Base-by-base conservation (phyloP, 2,113 vertebrate genomes). In the Nycticebus coucang region DNA sequence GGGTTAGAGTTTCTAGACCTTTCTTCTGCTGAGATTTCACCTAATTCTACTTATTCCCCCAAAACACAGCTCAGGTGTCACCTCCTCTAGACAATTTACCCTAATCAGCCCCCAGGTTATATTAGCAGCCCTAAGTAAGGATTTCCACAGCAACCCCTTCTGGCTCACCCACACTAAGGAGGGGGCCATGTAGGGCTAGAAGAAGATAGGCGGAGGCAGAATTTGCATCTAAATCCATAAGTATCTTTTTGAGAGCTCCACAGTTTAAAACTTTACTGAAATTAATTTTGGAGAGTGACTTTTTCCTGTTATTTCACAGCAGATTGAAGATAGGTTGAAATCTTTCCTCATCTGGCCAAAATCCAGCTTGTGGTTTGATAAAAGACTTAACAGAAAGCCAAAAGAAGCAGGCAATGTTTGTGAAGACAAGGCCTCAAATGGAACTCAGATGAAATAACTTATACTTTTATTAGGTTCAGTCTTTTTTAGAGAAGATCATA, bases 281-380 rank as follows among this genome's bases (percentile, higher is more conserved):
- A 95, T 93, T 93, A 89, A 86, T 95, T 97, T 97, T 95, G 82
- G 83, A 95, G 87, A 93, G 79, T 71, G 62, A 12, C 1, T 50
- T 88, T 96, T 95, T 80, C 84, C 89, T 94, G 77, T 97, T 97
- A 93, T 89, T 96, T 89, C 37, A 84, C 78, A 96, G 81, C 68
- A 78, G n/a, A 95, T 77, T 87, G 45, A 30, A 94, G 72, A 96
- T 64, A 88, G 66, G 91, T 53, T 96, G 74, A 94, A 97, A 95
- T 8, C 22, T 83, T 89, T 93, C 78, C 26, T n/a, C 45, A 41
- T 91, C 80, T 89, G 30, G 95, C 91, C 69, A 92, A 97, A 91
- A 79, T 64, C 93, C 84, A 92, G 60, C 30, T 88, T 74, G 82
- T 93, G 78, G 57, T 95, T 96, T 97, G 93, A 96, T 91, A 91